Percentiles rank a stretch among this genome's conserved stretches.
phyloP scores from a whole-genome alignment of 2,888 invertebrate genomes.

The Parnassius mnemosyne region DNA sequence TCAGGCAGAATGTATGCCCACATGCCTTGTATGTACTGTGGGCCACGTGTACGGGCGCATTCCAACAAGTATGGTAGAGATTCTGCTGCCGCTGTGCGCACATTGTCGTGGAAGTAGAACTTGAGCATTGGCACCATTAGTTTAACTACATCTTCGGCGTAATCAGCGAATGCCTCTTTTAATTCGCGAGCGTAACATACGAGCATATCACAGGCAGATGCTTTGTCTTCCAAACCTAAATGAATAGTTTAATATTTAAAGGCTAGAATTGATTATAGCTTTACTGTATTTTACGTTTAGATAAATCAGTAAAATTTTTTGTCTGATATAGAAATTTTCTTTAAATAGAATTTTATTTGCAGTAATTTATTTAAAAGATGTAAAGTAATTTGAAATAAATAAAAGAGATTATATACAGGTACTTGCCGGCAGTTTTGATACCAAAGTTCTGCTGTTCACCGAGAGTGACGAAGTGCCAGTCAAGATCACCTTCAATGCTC shows the following conservation, averaged over 20 bases:
- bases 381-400: no score
- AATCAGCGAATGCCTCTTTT: constrained; percentile 86
- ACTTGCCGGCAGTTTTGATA: constrained; percentile 90
- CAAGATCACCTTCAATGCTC: constrained; percentile 90
- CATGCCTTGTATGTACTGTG: constrained; percentile 84
- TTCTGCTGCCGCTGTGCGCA: constrained; percentile 95
- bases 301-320: no score
- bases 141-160: constrained; percentile 85
- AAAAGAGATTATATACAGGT: not conserved
- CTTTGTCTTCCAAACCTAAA: constrained; percentile 94
- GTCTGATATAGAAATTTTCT: no score
- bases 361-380: no score
- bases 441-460: constrained; percentile 98
- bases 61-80: constrained; percentile 93
- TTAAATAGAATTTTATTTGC: no score
- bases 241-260: constrained; percentile 10
- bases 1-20: constrained; percentile 95
- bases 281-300: no score
- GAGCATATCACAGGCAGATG: constrained; percentile 97
- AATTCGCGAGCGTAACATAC: constrained; percentile 96
- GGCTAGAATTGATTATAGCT: no score
- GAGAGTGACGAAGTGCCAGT: constrained; percentile 96
- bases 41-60: constrained; percentile 91
- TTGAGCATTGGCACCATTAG: constrained; percentile 94
- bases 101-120: constrained; percentile 96